Conservation (phyloP, 2,797 vertebrate species). For the Neosalanx taihuensis region DNA sequence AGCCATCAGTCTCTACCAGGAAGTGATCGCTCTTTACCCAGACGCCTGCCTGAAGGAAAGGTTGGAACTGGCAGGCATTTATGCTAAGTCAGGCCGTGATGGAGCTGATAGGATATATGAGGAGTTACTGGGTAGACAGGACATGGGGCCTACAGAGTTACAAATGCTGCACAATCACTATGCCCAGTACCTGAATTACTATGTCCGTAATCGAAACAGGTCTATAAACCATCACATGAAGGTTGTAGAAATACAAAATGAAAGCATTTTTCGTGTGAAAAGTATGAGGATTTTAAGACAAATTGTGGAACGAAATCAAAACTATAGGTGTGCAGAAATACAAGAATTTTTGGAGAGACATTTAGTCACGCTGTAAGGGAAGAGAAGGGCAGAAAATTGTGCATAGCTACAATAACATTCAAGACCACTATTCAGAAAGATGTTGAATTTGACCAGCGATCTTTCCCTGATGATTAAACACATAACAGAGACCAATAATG, state of each 20-base stretch:
- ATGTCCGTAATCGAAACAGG: slow-evolving; percentile 3
- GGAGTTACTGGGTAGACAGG: slow-evolving; percentile 23
- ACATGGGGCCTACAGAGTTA: slow-evolving; percentile 29
- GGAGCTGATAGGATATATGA: slow-evolving; percentile 40
- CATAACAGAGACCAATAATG: neutral
- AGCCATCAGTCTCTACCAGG: slow-evolving; percentile 40
- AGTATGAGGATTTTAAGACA: slow-evolving; percentile 48
- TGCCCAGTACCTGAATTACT: slow-evolving; percentile 36
- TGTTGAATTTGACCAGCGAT: no score
- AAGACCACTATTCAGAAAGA: no score
- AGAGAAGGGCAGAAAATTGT: no score
- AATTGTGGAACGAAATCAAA: slow-evolving; percentile 33
- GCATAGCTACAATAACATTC: no score
- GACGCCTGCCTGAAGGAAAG: slow-evolving; percentile 25
- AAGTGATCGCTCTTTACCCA: slow-evolving; percentile 57
- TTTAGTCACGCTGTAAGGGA: neutral
- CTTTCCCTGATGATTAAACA: neutral
- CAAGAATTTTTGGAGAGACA: slow-evolving; percentile 39
- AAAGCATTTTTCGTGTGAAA: neutral
- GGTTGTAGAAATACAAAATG: slow-evolving; percentile 38
- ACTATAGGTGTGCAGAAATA: slow-evolving; percentile 49
- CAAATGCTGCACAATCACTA: slow-evolving; percentile 57
- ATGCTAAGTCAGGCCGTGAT: neutral
- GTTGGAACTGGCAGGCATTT: slow-evolving; percentile 44
- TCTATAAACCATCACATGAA: slow-evolving; percentile 54